Conservation (phyloP, 2,113 vertebrate species). For the Pachypanchax playfairii region DNA sequence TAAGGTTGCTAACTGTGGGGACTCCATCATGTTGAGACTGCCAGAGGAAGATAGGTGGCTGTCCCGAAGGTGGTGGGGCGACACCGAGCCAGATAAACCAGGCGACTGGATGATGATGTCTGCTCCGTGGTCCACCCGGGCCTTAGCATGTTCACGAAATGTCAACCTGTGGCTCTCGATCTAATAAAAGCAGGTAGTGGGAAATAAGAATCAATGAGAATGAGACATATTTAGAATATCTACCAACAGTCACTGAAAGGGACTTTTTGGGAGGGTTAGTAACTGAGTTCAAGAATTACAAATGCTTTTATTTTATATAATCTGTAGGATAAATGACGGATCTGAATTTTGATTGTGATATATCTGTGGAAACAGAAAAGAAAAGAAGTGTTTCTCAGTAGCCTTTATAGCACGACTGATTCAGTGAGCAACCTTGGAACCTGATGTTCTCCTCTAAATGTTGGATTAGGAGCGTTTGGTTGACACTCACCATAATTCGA, state of each 20-base stretch:
- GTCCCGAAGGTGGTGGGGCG: slow-evolving; percentile 84
- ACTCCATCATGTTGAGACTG: slow-evolving; percentile 96
- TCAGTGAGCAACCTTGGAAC: neutral
- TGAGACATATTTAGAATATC: too few relatives aligned
- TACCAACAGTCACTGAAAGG: too few relatives aligned
- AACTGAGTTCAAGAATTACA: too few relatives aligned
- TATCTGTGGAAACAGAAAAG: too few relatives aligned
- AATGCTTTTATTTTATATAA: too few relatives aligned
- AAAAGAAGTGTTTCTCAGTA: neutral
- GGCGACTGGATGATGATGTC: slow-evolving; percentile 92
- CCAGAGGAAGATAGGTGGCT: slow-evolving; percentile 96
- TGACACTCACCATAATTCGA: slow-evolving; percentile 85
- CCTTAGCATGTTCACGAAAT: slow-evolving; percentile 92
- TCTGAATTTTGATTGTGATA: too few relatives aligned
- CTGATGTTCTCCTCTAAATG: slow-evolving; percentile 36
- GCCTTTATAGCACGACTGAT: neutral
- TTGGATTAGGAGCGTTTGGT: slow-evolving; percentile 22
- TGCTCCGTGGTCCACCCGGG: slow-evolving; percentile 93
- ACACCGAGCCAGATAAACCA: slow-evolving; percentile 85
- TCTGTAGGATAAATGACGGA: too few relatives aligned
- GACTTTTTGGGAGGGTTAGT: too few relatives aligned
- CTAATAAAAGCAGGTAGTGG: slow-evolving; percentile 74
- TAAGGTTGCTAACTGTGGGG: slow-evolving; percentile 93
- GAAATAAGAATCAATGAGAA: slow-evolving; percentile 35
- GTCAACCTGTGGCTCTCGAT: slow-evolving; percentile 94